Evolutionary conservation across 2,888 invertebrate genomes (phyloP), one percentile per base, ranked within the genome.

Genomic region (Eupithecia subumbrata): DNA sequence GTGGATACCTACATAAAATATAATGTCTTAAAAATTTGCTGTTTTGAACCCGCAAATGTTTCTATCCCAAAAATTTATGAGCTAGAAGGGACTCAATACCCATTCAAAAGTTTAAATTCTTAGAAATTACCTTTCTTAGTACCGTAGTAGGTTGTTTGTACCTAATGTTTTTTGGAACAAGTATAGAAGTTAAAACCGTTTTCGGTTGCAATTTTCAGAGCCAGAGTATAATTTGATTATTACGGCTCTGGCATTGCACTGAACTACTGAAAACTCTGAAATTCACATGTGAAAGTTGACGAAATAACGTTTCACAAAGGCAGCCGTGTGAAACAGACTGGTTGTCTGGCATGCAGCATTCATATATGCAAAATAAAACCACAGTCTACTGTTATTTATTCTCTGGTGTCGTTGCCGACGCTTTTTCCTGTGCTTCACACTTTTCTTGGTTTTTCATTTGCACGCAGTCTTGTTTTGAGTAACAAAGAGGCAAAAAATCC

Each of bases 351-450:
- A 73, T 78, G 64, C 71, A 76, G 68, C 74, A 78, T 80, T 80
- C 80, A 79, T 74, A 77, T 77, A 56, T 22, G 78, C 78, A 76
- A 76, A 80, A 80, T 78, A 79, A 81, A 80, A 78, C 78, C 71
- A 71, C 37, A 76, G 67, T 68, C 22, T 43, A 22, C 43, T 68
- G 67, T 43, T 68, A 43, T n/a, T 68, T 68, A 68, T 43, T 43
- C 43, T 68, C 22, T 68, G 67, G 80, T 74, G 81, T 79, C 79
- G 79, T 71, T 78, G 72, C 75, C 74, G 45, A 75, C 78, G 79
- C 76, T 76, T 72, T 52, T 76, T 77, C 74, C 72, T 76, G 76
- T 79, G 78, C 82, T 84, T 84, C 84, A 82, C 83, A 85, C 84
- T 79, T 85, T 76, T 82, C 78, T 67, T 80, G 75, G 67, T 76